Evolutionary conservation across 2,888 invertebrate species (phyloP).

Genomic region (Patella pellucida): DNA sequence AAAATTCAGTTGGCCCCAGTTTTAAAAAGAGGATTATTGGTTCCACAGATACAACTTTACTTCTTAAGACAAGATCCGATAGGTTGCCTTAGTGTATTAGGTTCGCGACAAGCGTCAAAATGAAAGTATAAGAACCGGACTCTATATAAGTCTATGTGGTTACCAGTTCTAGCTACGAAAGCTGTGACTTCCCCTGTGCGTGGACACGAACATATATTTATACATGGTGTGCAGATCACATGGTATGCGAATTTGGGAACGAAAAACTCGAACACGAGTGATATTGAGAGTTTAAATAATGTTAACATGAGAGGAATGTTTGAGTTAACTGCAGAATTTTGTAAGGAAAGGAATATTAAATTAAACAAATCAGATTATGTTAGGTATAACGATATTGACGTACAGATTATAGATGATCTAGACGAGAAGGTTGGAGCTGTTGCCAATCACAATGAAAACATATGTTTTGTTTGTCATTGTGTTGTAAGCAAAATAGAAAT

Average conservation of each 20-base stretch:
- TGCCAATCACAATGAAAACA: constrained; percentile 41
- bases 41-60: constrained; percentile 59
- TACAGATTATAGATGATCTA: constrained; percentile 39
- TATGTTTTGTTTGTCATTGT: constrained; percentile 65
- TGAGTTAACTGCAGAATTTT: constrained; percentile 49
- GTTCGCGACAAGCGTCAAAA: constrained; percentile 30
- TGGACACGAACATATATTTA: constrained; percentile 45
- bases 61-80: constrained; percentile 46
- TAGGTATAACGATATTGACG: constrained; percentile 46
- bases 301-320: constrained; percentile 33
- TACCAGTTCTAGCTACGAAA: constrained; percentile 57
- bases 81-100: constrained; percentile 45
- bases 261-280: not conserved
- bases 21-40: constrained; percentile 47
- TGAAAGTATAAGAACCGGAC: constrained; percentile 44
- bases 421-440: constrained; percentile 39
- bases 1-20: constrained; percentile 54
- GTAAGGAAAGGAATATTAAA: constrained; percentile 49
- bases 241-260: constrained; percentile 42
- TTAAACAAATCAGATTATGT: constrained; percentile 48
- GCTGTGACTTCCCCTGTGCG: constrained; percentile 49
- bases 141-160: constrained; percentile 54
- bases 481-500: constrained; percentile 27
- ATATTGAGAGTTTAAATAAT: constrained; percentile 15
- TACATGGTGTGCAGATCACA: constrained; percentile 53